Conservation (phyloP, 1,140 invertebrate genomes). For the Heliconius melpomene region DNA sequence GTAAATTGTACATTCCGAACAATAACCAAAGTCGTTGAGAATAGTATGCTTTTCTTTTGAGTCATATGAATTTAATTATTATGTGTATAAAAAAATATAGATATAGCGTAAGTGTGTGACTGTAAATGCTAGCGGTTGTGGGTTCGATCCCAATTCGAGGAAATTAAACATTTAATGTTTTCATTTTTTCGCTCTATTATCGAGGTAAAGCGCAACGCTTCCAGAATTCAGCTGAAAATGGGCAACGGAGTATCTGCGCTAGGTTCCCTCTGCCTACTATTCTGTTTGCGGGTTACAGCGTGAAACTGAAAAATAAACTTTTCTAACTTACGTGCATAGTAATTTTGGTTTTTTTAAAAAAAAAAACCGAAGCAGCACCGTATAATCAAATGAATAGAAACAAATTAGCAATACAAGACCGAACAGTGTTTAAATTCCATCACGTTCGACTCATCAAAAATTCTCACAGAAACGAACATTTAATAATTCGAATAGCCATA, state of each 20-base stretch:
- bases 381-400: conserved; percentile 34
- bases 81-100: background rate
- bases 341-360: background rate
- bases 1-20: conserved; percentile 35
- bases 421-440: conserved; percentile 53
- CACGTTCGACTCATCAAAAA: conserved; percentile 64
- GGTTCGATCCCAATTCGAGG: too few relatives aligned
- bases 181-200: too few relatives aligned
- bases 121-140: too few relatives aligned
- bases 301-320: too few relatives aligned
- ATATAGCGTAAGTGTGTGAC: too few relatives aligned
- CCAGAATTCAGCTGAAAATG: too few relatives aligned
- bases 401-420: conserved; percentile 38
- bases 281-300: too few relatives aligned
- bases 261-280: too few relatives aligned
- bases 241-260: too few relatives aligned
- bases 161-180: too few relatives aligned
- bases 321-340: background rate
- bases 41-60: background rate
- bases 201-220: too few relatives aligned
- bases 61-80: background rate
- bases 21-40: background rate
- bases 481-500: conserved; percentile 76
- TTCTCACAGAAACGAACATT: conserved; percentile 77
- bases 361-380: background rate